Evolutionary conservation across 2,113 vertebrate genomes (phyloP).

Genomic region (Bolborhynchus lineola): DNA sequence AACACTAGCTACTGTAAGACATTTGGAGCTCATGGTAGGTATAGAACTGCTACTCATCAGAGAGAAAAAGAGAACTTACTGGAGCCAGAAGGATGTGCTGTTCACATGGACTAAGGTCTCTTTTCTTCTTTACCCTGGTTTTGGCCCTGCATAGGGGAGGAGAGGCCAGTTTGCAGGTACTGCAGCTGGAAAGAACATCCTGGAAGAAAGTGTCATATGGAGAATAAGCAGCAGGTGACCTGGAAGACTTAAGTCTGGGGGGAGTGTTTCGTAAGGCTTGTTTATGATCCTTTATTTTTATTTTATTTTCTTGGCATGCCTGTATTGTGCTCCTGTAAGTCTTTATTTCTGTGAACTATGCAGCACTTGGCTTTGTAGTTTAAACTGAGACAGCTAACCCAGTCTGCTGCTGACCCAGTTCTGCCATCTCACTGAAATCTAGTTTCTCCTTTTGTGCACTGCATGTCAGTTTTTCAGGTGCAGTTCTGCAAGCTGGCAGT

Average conservation of each 20-base stretch:
- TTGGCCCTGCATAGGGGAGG: neutral
- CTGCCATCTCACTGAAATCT: neutral
- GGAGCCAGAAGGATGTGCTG: neutral
- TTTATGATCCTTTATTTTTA: neutral
- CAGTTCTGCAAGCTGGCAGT: conserved; percentile 5
- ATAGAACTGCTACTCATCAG: neutral
- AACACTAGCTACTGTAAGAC: neutral
- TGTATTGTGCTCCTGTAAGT: neutral
- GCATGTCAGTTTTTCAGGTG: neutral
- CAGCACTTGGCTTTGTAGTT: neutral
- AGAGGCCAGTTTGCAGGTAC: neutral
- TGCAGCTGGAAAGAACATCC: neutral
- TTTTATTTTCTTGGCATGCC: neutral
- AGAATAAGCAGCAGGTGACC: neutral
- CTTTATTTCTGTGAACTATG: neutral
- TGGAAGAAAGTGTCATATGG: neutral
- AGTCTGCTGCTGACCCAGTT: neutral
- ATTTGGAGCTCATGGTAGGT: neutral
- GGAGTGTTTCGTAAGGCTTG: neutral
- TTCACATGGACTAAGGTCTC: neutral
- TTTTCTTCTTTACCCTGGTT: neutral
- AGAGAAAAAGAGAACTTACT: neutral
- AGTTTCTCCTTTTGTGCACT: neutral
- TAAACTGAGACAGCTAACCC: neutral
- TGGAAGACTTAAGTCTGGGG: neutral